Evolutionary conservation across 2,113 vertebrate genomes (phyloP).

Genomic region (Nettapus auritus): DNA sequence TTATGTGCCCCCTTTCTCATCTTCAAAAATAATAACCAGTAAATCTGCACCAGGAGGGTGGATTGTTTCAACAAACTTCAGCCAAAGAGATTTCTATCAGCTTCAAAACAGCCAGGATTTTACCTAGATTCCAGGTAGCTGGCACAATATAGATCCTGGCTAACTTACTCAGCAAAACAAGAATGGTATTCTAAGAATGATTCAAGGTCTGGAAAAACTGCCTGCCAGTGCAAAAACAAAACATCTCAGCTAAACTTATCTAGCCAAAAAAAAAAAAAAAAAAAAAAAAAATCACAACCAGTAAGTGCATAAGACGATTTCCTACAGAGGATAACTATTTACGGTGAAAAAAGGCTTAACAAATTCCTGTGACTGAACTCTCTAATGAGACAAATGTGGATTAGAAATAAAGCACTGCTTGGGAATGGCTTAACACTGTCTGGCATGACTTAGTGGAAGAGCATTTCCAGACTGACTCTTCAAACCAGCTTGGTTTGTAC

Average conservation of each 20-base stretch:
- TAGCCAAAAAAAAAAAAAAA: too few relatives aligned
- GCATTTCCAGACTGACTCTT: background rate
- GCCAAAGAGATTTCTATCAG: background rate
- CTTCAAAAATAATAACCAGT: background rate
- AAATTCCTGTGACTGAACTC: background rate
- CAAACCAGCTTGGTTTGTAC: rapidly evolving
- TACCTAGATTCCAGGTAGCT: background rate
- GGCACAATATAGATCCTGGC: background rate
- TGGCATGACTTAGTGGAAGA: background rate
- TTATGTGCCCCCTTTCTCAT: background rate
- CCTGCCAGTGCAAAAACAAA: background rate
- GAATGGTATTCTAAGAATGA: background rate
- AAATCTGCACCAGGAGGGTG: background rate
- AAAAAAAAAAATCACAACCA: background rate
- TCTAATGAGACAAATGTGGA: background rate
- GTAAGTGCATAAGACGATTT: background rate
- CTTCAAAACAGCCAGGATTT: background rate
- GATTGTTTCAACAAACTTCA: background rate
- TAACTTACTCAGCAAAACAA: background rate
- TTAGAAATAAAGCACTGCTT: background rate
- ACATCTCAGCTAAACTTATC: background rate
- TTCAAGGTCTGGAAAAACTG: background rate
- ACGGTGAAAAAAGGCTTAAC: background rate
- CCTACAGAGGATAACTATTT: background rate
- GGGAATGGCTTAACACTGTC: background rate